Conservation (phyloP, 2,797 vertebrate genomes). For the Acipenser oxyrinchus region DNA sequence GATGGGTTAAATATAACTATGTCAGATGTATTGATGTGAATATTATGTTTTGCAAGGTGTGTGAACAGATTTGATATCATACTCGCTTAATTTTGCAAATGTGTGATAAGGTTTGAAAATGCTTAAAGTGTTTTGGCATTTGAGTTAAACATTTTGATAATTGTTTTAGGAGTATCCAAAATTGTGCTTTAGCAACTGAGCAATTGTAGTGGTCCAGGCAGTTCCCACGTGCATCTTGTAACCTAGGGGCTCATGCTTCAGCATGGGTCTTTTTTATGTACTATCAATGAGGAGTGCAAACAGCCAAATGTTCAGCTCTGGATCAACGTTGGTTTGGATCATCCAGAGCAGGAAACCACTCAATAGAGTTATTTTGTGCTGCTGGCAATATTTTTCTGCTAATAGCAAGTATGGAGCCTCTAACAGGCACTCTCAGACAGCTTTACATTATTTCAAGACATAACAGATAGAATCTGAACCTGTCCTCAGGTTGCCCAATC, state of each 20-base stretch:
- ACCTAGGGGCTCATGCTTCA: slow-evolving; percentile 26
- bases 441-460: slow-evolving; percentile 70
- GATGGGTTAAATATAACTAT: no score
- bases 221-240: slow-evolving; percentile 21
- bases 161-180: no score
- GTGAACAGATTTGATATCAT: no score
- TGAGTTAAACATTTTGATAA: no score
- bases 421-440: slow-evolving; percentile 36
- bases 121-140: no score
- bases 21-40: no score
- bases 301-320: slow-evolving; percentile 38
- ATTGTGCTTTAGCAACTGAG: no score
- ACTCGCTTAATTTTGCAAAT: no score
- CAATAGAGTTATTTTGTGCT: slow-evolving; percentile 30
- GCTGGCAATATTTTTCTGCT: slow-evolving; percentile 47
- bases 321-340: slow-evolving; percentile 62
- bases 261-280: slow-evolving; percentile 21
- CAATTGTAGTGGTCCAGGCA: slow-evolving; percentile 13
- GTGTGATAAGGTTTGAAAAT: no score
- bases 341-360: slow-evolving; percentile 22
- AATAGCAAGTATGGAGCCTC: slow-evolving; percentile 25
- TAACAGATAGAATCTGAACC: slow-evolving; percentile 53
- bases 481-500: background rate
- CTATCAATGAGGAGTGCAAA: slow-evolving; percentile 38
- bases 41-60: no score